Evolutionary conservation across 2,113 vertebrate species (phyloP), one percentile per base, ranked within the genome.

Genomic region (Columbina picui): DNA sequence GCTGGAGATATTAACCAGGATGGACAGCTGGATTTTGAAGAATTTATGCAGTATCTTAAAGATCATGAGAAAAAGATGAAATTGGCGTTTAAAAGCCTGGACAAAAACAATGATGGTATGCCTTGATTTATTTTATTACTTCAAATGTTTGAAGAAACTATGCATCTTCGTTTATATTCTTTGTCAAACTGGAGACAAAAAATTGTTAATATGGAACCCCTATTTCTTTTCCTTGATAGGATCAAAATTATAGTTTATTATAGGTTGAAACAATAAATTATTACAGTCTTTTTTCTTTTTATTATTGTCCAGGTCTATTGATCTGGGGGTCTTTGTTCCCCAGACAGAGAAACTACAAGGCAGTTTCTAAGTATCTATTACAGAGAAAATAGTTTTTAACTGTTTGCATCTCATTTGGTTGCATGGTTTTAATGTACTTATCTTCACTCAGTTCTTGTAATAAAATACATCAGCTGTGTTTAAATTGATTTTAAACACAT

Each of bases 61-160:
- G 99, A 99, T 39, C 99, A 99, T 80, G 99, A 99, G 97, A 99
- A 99, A 97, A 99, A 99, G 97, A 99, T 99, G 97, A 97, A 97
- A 93, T 96, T 99, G 91, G 99, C 99, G 2, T 99, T 99, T 97
- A 99, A 98, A 96, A 99, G 99, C 95, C 95, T 99, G 97, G 99
- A 99, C 96, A 99, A 98, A 97, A 99, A 99, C 96, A 98, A 99
- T 78, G 99, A 99, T 67, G 99, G 99, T 99, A 95, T 88, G 96
- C 70, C 10, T 84, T 86, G 36, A 60, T 87, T 94, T 90, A 64
- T n/a, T 81, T 74, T 45, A 47, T 36, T 87, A 73, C 45, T 75
- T 90, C 61, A 47, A 70, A 68, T 3, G 5, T 67, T 76, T 78
- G 73, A 90, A 77, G 84, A 69, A 87, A 65, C 21, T 18, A 18